These are phyloP conservation scores for Cantharis rufa DNA, from an alignment of 2,888 invertebrate species.

Conservation along the genomic window DNA sequence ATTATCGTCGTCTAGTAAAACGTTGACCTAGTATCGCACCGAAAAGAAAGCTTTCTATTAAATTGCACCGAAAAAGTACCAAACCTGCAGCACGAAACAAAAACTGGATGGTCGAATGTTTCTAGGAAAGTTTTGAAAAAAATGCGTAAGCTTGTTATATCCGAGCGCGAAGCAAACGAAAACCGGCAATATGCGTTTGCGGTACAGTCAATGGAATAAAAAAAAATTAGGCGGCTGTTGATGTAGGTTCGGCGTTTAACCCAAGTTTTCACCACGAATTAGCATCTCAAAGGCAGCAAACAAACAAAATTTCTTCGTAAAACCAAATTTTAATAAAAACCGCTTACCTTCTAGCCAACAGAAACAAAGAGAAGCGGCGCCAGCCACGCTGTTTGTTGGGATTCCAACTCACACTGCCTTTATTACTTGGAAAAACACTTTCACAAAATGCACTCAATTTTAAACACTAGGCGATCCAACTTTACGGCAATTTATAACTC, in stretches of 20 bases:
- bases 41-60: conserved; percentile 21
- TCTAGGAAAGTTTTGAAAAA: not conserved
- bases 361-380: conserved; percentile 57
- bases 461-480: conserved; percentile 41
- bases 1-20: conserved; percentile 1
- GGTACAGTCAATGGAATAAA: conserved; percentile 1
- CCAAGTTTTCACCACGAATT: conserved; percentile 1
- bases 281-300: not conserved
- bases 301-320: not conserved
- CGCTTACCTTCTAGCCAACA: conserved; percentile 54
- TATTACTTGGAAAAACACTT: conserved; percentile 49
- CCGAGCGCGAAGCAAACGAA: not conserved
- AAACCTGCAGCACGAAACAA: not conserved
- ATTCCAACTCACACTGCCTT: conserved; percentile 49
- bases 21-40: conserved; percentile 19
- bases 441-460: conserved; percentile 44
- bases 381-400: conserved; percentile 55
- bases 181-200: conserved; percentile 1
- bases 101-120: not conserved
- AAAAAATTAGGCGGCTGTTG: conserved; percentile 19
- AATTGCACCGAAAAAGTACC: not conserved
- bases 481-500: conserved; percentile 40
- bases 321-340: conserved; percentile 19
- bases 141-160: not conserved
- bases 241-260: conserved; percentile 6